Base-by-base conservation (phyloP, 2,797 vertebrate genomes). In the Phoeniculus purpureus region DNA sequence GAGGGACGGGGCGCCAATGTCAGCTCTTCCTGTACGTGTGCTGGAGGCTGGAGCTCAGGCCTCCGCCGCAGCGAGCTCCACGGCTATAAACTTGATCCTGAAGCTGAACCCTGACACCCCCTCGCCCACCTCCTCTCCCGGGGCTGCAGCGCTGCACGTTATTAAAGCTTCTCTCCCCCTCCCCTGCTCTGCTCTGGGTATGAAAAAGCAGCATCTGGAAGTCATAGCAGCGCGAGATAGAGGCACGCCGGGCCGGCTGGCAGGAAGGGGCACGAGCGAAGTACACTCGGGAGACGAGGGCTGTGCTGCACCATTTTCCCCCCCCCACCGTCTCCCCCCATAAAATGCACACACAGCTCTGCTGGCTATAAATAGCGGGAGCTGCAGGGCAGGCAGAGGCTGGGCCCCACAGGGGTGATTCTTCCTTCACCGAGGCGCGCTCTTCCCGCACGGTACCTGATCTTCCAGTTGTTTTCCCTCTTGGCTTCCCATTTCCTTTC, bases 391-490 rank as follows among this genome's bases (percentile, higher is more conserved):
- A 92, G 96, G 95, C 92, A 96, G 95, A 82, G 95, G 95, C 87
- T 88, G 93, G 93, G 94, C 95, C 88, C 95, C 90, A 91, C 91
- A 86, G 78, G 92, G 93, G 85, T 94, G 95, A 96, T 92, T 94
- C 90, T 97, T 96, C 96, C 96, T 96, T 90, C 93, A 87, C 93
- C 59, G 94, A 91, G 93, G 94, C 48, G 83, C 94, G 74, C 91
- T 97, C 97, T 97, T 96, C 96, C 97, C 95, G 93, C 95, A 97
- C 94, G 92, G 97, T 98, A 99, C 99, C 99, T 99, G 99, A 99
- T 99, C 99, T 98, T 99, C 98, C 98, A 98, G 98, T 98, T 99
- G 98, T 99, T 99, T 99, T 99, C 98, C 98, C 99, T 98, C 98
- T 98, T 97, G 98, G 98, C 98, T 98, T 97, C 97, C 98, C 94